Evolutionary conservation across 2,113 vertebrate genomes (phyloP).

Genomic region (Otocyon megalotis): DNA sequence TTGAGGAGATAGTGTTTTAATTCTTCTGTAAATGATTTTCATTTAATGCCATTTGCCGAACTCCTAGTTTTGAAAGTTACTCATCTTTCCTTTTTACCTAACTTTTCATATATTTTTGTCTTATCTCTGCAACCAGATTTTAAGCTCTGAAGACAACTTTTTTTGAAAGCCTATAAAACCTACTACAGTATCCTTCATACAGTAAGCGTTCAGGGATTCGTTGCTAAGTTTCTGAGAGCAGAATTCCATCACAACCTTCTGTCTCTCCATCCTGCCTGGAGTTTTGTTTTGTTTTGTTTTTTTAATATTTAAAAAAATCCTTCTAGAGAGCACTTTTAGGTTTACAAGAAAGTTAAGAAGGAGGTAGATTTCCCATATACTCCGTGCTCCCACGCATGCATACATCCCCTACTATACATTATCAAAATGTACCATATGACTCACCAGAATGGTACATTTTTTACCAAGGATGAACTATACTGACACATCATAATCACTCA

Average conservation of each 20-base stretch:
- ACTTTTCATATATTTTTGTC: neutral
- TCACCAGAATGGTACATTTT: neutral
- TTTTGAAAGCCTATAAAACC: neutral
- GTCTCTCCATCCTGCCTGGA: neutral
- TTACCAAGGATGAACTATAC: neutral
- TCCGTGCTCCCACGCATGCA: neutral
- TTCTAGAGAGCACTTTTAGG: neutral
- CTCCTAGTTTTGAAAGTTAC: neutral
- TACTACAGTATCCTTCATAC: neutral
- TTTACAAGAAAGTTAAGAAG: neutral
- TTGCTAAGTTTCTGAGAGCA: neutral
- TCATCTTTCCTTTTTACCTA: conserved; percentile 6
- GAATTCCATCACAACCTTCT: neutral
- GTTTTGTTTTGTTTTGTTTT: neutral
- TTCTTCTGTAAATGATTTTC: neutral
- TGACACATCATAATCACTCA: neutral
- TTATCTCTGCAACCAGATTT: neutral
- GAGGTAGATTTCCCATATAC: neutral
- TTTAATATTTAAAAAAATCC: neutral
- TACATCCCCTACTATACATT: neutral
- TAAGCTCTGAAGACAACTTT: neutral
- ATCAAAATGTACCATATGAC: neutral
- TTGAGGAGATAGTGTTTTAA: neutral
- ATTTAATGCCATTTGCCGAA: conserved; percentile 21
- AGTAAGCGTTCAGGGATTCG: neutral